Evolutionary conservation across 2,113 vertebrate genomes (phyloP).

Genomic region (Pseudopodoces humilis): DNA sequence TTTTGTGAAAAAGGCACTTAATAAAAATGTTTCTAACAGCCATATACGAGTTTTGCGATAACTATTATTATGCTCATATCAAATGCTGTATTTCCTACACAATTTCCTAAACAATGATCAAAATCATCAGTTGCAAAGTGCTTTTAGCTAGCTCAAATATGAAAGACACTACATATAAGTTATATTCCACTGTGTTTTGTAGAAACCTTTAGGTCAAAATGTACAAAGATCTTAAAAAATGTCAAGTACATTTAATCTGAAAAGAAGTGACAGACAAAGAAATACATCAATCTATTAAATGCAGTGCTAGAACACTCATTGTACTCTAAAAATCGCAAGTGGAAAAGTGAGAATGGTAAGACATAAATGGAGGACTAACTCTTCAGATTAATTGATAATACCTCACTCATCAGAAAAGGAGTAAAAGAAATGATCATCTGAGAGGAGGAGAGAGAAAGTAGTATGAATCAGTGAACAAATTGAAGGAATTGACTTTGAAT

Average conservation of each 20-base stretch:
- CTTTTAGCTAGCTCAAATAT: background rate
- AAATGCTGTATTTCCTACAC: background rate
- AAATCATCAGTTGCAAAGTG: background rate
- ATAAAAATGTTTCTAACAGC: background rate
- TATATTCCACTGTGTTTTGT: background rate
- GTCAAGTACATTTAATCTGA: background rate
- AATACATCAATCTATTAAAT: background rate
- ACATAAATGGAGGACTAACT: background rate
- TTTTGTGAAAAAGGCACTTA: background rate
- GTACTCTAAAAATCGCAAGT: background rate
- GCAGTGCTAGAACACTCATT: background rate
- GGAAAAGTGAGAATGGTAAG: background rate
- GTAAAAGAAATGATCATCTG: background rate
- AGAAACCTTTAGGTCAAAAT: background rate
- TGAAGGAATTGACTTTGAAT: constrained; percentile 38
- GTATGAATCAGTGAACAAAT: constrained; percentile 12
- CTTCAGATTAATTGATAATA: constrained; percentile 54
- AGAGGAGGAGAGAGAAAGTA: background rate
- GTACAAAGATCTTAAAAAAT: background rate
- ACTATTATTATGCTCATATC: background rate
- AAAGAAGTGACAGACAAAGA: background rate
- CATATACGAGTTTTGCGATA: background rate
- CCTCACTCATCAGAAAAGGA: background rate
- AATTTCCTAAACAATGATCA: background rate
- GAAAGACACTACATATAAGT: background rate